Conservation (phyloP, 2,797 vertebrate species). For the Odontamblyopus rebecca region DNA sequence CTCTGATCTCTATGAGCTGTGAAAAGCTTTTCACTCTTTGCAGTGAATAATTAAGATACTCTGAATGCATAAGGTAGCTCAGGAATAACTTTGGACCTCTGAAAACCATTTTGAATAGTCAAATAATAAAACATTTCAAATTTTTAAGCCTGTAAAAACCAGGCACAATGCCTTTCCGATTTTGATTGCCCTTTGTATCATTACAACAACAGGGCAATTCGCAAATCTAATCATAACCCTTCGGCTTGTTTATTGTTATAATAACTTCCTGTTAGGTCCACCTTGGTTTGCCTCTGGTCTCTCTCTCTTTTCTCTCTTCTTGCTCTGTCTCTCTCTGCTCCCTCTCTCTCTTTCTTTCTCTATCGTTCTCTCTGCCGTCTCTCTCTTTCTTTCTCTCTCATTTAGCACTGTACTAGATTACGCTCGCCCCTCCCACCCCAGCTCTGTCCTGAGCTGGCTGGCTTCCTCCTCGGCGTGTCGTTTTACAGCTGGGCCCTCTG, state of each 20-base stretch:
- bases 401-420: conserved; percentile 32
- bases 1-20: too few species aligned
- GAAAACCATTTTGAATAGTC: too few species aligned
- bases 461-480: conserved; percentile 69
- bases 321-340: too few species aligned
- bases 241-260: conserved; percentile 19
- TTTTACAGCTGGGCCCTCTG: conserved; percentile 73
- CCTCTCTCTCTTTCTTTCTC: conserved; percentile 11
- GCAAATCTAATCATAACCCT: too few species aligned
- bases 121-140: too few species aligned
- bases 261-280: conserved; percentile 33
- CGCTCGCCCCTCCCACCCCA: background rate
- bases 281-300: conserved; percentile 15
- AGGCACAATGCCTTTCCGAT: background rate
- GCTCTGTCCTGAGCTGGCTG: conserved; percentile 40
- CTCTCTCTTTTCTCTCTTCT: conserved; percentile 3
- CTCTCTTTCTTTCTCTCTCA: too few species aligned
- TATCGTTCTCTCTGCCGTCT: too few species aligned
- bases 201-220: background rate
- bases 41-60: too few species aligned
- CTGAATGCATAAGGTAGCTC: too few species aligned
- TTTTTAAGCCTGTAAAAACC: too few species aligned
- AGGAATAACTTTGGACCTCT: too few species aligned
- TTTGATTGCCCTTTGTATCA: background rate
- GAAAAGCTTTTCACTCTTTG: too few species aligned